Percentiles rank a stretch among this genome's conserved stretches.
These are phyloP conservation scores for Dufourea novaeangliae DNA, from an alignment of 1,140 invertebrate species.

Conservation along the genomic window DNA sequence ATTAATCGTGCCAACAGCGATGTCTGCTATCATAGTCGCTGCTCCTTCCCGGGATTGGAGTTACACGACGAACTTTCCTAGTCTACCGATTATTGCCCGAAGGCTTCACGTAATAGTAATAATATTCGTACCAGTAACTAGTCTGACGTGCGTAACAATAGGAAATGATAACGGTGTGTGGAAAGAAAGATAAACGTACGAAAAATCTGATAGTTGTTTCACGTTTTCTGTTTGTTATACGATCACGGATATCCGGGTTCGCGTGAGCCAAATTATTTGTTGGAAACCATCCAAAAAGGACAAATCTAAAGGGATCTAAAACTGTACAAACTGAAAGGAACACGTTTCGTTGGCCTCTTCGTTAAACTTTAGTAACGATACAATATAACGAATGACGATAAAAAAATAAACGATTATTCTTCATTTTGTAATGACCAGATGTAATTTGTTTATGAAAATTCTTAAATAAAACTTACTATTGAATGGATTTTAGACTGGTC, in stretches of 20 bases:
- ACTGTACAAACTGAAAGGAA: slow-evolving; percentile 12
- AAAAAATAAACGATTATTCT: no score
- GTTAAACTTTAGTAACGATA: neutral
- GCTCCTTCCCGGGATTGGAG: neutral
- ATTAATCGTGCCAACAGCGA: neutral
- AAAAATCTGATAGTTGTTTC: slow-evolving; percentile 18
- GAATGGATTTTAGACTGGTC: no score
- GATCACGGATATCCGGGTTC: neutral
- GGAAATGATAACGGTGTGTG: neutral
- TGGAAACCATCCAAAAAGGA: slow-evolving; percentile 8
- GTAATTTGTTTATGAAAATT: neutral
- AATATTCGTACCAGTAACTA: neutral
- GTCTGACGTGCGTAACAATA: neutral
- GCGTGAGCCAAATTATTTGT: slow-evolving; percentile 17
- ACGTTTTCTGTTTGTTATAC: slow-evolving; percentile 1
- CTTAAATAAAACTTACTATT: no score
- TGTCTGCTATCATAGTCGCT: neutral
- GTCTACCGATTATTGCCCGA: neutral
- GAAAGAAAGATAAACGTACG: neutral
- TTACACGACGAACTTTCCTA: slow-evolving; percentile 3
- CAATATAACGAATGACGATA: neutral
- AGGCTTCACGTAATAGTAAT: slow-evolving; percentile 11
- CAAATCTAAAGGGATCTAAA: neutral
- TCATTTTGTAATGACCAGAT: neutral
- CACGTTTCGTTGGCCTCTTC: neutral